Conservation (phyloP, 1,140 invertebrate genomes). For the Paralvinella palmiformis region DNA sequence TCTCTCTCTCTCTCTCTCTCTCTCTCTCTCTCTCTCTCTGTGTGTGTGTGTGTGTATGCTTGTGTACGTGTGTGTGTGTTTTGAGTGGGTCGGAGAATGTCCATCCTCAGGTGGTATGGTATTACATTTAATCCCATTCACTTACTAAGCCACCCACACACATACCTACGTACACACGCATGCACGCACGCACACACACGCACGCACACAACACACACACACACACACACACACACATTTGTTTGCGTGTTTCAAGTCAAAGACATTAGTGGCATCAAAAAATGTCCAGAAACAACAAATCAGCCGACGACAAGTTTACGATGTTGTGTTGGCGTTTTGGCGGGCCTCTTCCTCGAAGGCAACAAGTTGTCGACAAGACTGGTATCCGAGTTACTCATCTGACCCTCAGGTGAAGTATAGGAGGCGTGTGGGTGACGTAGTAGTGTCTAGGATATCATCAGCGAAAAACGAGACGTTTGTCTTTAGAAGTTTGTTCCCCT, state of each 20-base stretch:
- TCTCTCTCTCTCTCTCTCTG: too few species aligned
- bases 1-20: too few species aligned
- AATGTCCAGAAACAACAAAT: background rate
- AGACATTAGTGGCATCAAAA: background rate
- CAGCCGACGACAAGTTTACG: background rate
- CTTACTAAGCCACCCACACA: background rate
- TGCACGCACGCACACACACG: background rate
- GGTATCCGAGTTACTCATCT: too few species aligned
- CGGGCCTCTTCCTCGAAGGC: background rate
- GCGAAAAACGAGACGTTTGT: too few species aligned
- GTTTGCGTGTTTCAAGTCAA: background rate
- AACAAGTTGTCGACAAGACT: too few species aligned
- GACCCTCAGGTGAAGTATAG: too few species aligned
- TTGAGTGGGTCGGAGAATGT: background rate
- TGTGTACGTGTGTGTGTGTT: background rate
- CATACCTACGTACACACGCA: background rate
- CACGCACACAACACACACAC: background rate
- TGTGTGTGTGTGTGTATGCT: background rate
- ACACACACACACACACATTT: background rate
- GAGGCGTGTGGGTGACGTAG: too few species aligned
- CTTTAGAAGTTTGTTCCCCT: too few species aligned
- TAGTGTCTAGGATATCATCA: too few species aligned
- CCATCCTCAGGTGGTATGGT: background rate
- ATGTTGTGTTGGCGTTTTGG: background rate
- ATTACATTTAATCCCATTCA: background rate